Percentiles rank a stretch among this genome's conserved stretches.
phyloP scores from a whole-genome alignment of 2,888 invertebrate species.

The Erebia aethiops region DNA sequence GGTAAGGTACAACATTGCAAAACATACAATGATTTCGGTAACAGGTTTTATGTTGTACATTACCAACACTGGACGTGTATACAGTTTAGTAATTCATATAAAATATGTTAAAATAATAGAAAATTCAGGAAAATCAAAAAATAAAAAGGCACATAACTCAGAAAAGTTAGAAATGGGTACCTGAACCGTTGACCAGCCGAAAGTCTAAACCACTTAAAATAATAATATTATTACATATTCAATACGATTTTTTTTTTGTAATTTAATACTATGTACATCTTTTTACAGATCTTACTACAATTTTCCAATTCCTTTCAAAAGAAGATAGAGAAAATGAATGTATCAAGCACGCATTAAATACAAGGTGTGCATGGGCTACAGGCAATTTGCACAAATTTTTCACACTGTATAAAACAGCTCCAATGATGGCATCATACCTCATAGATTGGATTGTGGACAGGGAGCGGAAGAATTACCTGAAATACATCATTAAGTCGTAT shows the following conservation, averaged over 20 bases:
- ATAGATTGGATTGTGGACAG: constrained; percentile 99
- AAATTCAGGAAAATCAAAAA: too few relatives aligned
- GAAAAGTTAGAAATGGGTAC: too few relatives aligned
- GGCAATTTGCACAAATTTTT: constrained; percentile 97
- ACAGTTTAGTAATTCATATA: too few relatives aligned
- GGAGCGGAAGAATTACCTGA: constrained; percentile 95
- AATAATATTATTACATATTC: background rate
- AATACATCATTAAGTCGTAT: constrained; percentile 97
- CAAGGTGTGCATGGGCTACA: constrained; percentile 96
- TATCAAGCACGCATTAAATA: constrained; percentile 92
- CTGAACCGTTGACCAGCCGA: too few relatives aligned
- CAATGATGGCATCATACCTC: constrained; percentile 97
- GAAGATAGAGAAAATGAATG: constrained; percentile 91
- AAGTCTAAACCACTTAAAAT: too few relatives aligned
- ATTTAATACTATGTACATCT: constrained; percentile 2
- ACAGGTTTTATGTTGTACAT: too few relatives aligned
- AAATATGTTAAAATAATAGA: too few relatives aligned
- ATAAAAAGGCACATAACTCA: too few relatives aligned
- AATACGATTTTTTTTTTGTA: background rate
- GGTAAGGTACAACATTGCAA: too few relatives aligned
- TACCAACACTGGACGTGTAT: too few relatives aligned
- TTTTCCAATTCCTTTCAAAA: constrained; percentile 90
- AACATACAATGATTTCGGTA: too few relatives aligned
- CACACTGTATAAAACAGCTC: constrained; percentile 93
- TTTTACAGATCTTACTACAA: constrained; percentile 94